Evolutionary conservation across 2,113 vertebrate genomes (phyloP).

Genomic region (Pangasianodon hypophthalmus): DNA sequence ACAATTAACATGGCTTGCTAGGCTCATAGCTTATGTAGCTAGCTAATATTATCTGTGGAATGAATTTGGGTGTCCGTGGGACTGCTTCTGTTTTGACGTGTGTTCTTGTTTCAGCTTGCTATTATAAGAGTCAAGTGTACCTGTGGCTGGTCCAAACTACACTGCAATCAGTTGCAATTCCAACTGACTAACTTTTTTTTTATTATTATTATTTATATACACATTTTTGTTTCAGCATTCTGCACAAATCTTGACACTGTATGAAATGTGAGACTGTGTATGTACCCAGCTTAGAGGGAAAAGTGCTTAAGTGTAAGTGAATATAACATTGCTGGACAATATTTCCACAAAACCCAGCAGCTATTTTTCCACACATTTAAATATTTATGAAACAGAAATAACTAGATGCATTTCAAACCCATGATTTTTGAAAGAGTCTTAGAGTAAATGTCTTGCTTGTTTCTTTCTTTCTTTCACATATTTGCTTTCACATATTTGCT

Average conservation of each 20-base stretch:
- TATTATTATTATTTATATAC: background rate
- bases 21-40: background rate
- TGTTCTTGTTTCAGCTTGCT: background rate
- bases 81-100: background rate
- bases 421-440: background rate
- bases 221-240: background rate
- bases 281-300: background rate
- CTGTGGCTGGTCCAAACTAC: background rate
- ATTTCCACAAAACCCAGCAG: background rate
- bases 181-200: background rate
- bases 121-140: background rate
- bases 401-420: background rate
- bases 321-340: background rate
- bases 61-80: background rate
- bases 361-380: background rate
- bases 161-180: background rate
- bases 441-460: background rate
- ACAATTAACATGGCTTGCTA: background rate
- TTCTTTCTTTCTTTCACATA: background rate
- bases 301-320: background rate
- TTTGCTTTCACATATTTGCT: background rate
- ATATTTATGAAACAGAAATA: constrained; percentile 7
- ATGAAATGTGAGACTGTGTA: background rate
- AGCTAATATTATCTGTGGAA: background rate
- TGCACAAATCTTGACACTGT: background rate